Evolutionary conservation across 2,113 vertebrate genomes (phyloP).

Genomic region (Antechinus stuartii): DNA sequence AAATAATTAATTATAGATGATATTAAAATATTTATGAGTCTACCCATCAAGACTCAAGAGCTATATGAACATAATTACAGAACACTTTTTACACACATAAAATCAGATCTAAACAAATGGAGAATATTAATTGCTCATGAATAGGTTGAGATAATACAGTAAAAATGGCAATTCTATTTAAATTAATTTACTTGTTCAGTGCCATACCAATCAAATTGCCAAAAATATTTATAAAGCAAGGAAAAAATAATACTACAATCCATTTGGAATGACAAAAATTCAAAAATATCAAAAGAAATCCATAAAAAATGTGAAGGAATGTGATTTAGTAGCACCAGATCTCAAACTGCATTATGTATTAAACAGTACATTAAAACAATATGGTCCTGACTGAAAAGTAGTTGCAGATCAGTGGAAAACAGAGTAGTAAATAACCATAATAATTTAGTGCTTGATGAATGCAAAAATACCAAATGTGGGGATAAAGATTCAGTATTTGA

Average conservation of each 20-base stretch:
- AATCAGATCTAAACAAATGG: not conserved
- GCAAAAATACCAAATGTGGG: not conserved
- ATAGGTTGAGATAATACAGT: not conserved
- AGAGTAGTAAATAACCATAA: too few species aligned
- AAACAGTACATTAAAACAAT: too few species aligned
- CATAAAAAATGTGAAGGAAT: too few species aligned
- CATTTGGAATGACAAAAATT: too few species aligned
- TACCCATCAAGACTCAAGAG: not conserved
- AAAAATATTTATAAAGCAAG: too few species aligned
- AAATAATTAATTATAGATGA: not conserved
- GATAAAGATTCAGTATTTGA: not conserved
- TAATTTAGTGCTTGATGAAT: not conserved
- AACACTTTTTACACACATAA: not conserved
- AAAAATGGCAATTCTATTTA: not conserved
- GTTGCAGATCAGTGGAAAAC: too few species aligned
- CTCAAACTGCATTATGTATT: too few species aligned
- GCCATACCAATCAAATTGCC: not conserved
- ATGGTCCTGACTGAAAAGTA: too few species aligned
- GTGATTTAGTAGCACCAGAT: too few species aligned
- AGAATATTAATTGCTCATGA: not conserved
- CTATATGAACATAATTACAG: not conserved
- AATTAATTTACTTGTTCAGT: not conserved
- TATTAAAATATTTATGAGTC: not conserved
- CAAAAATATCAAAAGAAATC: too few species aligned
- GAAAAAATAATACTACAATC: too few species aligned